Conservation (phyloP, 2,113 vertebrate species). For the human (Homo sapiens) region DNA sequence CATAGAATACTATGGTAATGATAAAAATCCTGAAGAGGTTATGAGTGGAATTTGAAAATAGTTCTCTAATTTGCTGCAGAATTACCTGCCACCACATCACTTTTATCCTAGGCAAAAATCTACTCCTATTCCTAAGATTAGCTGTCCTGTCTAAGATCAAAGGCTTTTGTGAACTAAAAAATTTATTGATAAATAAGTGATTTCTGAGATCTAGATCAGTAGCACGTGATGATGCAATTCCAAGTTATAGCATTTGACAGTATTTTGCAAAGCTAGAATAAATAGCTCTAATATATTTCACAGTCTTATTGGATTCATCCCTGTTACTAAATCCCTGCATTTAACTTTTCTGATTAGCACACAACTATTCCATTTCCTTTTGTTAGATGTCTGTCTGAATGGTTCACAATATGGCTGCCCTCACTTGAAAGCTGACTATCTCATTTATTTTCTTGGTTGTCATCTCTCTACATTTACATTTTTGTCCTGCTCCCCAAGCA, state of each 20-base stretch:
- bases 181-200: neutral
- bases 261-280: neutral
- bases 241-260: neutral
- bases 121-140: neutral
- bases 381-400: neutral
- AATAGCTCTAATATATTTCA: neutral
- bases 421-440: neutral
- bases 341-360: neutral
- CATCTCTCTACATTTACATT: neutral
- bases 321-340: neutral
- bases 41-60: neutral
- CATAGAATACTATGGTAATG: neutral
- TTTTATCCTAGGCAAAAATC: neutral
- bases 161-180: neutral
- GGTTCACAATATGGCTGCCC: neutral
- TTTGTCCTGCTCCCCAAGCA: neutral
- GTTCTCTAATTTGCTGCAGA: neutral
- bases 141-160: neutral
- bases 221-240: neutral
- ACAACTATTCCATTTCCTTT: neutral
- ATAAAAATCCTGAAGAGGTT: neutral
- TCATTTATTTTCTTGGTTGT: neutral
- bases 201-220: too few species aligned
- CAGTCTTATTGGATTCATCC: neutral
- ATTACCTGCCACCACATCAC: neutral